phyloP scores from a whole-genome alignment of 2,888 invertebrate species.

The Papilio gigon region DNA sequence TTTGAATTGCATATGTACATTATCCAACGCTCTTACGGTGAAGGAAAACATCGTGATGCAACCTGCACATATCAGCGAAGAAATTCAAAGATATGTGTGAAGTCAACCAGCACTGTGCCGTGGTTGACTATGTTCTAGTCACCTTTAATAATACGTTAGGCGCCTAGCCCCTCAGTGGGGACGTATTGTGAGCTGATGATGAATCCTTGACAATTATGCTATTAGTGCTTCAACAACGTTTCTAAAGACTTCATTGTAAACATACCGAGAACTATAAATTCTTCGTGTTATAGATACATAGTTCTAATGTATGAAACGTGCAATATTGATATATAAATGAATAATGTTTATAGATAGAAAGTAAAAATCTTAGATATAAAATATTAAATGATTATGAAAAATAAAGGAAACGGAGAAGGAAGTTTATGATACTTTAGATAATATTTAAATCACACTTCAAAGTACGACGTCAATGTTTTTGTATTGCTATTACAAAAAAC shows the following conservation, averaged over 20 bases:
- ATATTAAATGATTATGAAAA: constrained; percentile 10
- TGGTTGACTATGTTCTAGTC: too few relatives aligned
- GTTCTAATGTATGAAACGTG: not conserved
- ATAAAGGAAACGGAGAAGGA: constrained; percentile 15
- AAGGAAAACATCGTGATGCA: too few relatives aligned
- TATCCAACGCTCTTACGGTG: too few relatives aligned
- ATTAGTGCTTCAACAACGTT: not conserved
- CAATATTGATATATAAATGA: not conserved
- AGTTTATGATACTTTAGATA: constrained; percentile 12
- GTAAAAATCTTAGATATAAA: not conserved
- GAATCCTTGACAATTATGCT: not conserved
- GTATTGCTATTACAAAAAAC: constrained; percentile 1
- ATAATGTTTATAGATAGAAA: not conserved
- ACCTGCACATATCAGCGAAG: too few relatives aligned
- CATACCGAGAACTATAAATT: not conserved
- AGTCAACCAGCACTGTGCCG: too few relatives aligned
- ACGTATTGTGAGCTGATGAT: too few relatives aligned
- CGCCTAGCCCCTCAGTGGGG: too few relatives aligned
- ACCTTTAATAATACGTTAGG: too few relatives aligned
- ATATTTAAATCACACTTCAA: constrained; percentile 15
- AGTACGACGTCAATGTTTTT: not conserved
- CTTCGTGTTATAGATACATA: not conserved
- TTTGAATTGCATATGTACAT: too few relatives aligned
- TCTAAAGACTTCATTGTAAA: not conserved
- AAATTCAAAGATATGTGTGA: too few relatives aligned